These are phyloP conservation scores for Conomelus anceps DNA, from an alignment of 2,888 invertebrate species.

Conservation along the genomic window DNA sequence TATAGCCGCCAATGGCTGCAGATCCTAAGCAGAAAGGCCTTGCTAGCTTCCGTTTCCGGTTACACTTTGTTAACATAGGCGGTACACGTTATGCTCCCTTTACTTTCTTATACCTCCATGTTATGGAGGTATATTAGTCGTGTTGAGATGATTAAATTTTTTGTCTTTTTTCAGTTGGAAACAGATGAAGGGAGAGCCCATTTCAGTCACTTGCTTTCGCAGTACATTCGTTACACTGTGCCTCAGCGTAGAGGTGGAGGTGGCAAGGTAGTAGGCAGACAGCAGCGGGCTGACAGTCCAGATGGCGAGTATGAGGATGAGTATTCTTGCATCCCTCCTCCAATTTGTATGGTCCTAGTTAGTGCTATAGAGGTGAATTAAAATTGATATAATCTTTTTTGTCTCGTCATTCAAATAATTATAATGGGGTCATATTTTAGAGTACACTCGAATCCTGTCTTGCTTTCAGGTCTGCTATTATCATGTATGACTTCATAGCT, in stretches of 20 bases:
- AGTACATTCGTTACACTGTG: conserved; percentile 52
- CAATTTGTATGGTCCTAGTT: conserved; percentile 83
- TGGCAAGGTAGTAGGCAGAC: not conserved
- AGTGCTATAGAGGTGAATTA: conserved; percentile 75
- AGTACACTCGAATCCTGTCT: no score
- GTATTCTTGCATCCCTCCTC: conserved; percentile 89
- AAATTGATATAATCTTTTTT: conserved; percentile 32
- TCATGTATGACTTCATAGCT: no score
- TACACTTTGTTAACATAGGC: no score
- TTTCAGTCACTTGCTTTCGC: conserved; percentile 14
- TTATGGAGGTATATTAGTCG: not conserved
- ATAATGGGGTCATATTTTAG: no score
- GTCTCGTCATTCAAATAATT: no score
- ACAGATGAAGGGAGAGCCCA: conserved; percentile 19
- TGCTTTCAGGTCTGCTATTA: no score
- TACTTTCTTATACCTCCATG: no score
- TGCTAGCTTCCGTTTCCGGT: no score
- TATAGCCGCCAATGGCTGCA: not conserved
- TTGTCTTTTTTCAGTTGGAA: conserved; percentile 14
- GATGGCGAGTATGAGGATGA: conserved; percentile 83
- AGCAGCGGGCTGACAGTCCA: conserved; percentile 28
- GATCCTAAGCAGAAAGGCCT: not conserved
- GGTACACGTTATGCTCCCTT: no score
- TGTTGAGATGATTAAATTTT: not conserved
- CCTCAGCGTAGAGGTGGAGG: conserved; percentile 38